phyloP scores from a whole-genome alignment of 2,888 invertebrate genomes.

The Platypus cylindrus region DNA sequence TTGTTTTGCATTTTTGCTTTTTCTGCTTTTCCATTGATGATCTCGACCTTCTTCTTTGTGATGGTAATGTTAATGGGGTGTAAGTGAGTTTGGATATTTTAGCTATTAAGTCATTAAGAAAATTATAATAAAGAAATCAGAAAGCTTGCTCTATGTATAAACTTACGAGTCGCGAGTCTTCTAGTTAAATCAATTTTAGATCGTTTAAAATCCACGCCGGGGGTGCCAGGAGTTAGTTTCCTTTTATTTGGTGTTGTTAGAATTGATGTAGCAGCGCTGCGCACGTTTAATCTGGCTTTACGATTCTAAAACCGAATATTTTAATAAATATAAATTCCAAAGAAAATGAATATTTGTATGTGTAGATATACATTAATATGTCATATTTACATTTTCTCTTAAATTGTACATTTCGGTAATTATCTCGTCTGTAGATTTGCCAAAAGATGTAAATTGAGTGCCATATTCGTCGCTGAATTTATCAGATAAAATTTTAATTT shows the following conservation, averaged over 20 bases:
- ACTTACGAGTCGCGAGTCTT: background rate
- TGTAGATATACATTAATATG: background rate
- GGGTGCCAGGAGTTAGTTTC: constrained; percentile 1
- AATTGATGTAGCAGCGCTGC: too few relatives aligned
- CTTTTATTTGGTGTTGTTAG: constrained; percentile 2
- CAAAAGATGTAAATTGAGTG: constrained; percentile 47
- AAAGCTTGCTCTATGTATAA: background rate
- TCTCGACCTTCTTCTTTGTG: constrained; percentile 6
- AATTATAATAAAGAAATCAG: too few relatives aligned
- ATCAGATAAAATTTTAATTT: constrained; percentile 39
- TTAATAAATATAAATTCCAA: background rate
- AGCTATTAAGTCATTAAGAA: too few relatives aligned
- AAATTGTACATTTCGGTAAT: constrained; percentile 50
- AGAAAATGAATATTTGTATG: constrained; percentile 1
- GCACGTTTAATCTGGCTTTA: too few relatives aligned
- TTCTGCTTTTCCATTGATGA: constrained; percentile 6
- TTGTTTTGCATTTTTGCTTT: constrained; percentile 1
- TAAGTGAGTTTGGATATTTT: constrained; percentile 9
- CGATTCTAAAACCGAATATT: constrained; percentile 3
- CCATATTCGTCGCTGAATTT: constrained; percentile 37
- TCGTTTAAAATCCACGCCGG: too few relatives aligned
- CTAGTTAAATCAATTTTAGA: background rate
- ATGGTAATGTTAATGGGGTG: constrained; percentile 3
- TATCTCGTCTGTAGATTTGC: constrained; percentile 46
- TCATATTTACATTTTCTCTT: constrained; percentile 38